These are phyloP conservation scores for Tamias sibiricus DNA, from an alignment of 2,113 vertebrate species.

Conservation along the genomic window DNA sequence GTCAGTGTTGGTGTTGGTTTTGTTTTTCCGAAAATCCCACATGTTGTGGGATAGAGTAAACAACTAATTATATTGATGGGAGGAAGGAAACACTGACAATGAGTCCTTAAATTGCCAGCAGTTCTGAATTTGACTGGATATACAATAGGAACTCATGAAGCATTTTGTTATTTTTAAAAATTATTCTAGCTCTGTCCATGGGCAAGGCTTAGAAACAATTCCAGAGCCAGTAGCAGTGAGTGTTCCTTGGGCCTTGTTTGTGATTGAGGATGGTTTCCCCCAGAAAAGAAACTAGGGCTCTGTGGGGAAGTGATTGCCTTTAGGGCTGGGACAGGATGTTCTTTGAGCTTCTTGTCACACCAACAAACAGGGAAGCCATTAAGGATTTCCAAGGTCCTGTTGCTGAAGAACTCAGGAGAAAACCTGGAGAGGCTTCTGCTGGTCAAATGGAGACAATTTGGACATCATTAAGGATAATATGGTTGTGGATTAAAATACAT, in stretches of 20 bases:
- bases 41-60: neutral
- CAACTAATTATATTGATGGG: neutral
- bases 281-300: neutral
- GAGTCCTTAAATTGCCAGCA: neutral
- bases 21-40: neutral
- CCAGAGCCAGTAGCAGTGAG: neutral
- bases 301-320: constrained; percentile 31
- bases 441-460: neutral
- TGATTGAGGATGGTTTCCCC: constrained; percentile 22
- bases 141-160: neutral
- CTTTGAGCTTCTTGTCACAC: neutral
- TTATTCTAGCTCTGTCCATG: neutral
- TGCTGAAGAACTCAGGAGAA: neutral
- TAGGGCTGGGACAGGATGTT: neutral
- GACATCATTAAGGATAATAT: neutral
- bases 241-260: neutral
- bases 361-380: neutral
- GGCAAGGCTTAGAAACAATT: neutral
- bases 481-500: neutral
- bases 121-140: neutral
- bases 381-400: neutral
- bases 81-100: constrained; percentile 10
- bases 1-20: neutral
- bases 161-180: constrained; percentile 21
- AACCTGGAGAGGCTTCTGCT: neutral